Evolutionary conservation across 2,113 vertebrate species (phyloP).

Genomic region (Rana temporaria): DNA sequence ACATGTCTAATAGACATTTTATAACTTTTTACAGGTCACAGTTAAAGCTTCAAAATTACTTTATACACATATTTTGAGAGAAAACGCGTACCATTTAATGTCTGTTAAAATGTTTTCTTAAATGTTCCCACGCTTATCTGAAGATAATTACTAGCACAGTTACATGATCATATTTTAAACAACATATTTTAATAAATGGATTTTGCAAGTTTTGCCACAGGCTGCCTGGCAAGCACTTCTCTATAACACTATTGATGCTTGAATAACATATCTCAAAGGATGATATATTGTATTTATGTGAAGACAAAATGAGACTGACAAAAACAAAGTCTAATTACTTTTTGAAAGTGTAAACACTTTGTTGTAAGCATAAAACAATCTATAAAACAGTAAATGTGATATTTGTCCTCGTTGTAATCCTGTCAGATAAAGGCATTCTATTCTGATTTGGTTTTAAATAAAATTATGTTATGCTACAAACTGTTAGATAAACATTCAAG

Average conservation of each 20-base stretch:
- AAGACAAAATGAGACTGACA: conserved; percentile 25
- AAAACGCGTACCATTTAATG: no score
- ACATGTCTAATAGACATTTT: no score
- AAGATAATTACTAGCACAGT: not conserved
- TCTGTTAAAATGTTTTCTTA: no score
- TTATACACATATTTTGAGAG: no score
- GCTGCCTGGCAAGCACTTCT: not conserved
- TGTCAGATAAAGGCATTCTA: conserved; percentile 8
- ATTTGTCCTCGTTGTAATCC: not conserved
- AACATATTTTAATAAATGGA: conserved; percentile 25
- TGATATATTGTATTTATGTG: conserved; percentile 12
- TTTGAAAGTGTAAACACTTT: conserved; percentile 24
- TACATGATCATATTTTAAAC: not conserved
- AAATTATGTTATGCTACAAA: conserved; percentile 22
- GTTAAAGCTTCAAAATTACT: no score
- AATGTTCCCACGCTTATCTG: not conserved
- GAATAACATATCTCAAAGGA: not conserved
- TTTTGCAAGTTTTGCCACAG: not conserved
- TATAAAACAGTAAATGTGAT: not conserved
- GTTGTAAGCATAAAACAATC: not conserved
- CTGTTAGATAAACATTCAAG: conserved; percentile 8
- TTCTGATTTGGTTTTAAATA: conserved; percentile 33
- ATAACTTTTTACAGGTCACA: no score
- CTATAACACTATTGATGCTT: not conserved
- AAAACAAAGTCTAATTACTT: not conserved